Percentiles rank a stretch among this genome's conserved stretches.
Evolutionary conservation across 2,888 invertebrate species (phyloP).

Genomic region (Pseudolycoriella hygida): DNA sequence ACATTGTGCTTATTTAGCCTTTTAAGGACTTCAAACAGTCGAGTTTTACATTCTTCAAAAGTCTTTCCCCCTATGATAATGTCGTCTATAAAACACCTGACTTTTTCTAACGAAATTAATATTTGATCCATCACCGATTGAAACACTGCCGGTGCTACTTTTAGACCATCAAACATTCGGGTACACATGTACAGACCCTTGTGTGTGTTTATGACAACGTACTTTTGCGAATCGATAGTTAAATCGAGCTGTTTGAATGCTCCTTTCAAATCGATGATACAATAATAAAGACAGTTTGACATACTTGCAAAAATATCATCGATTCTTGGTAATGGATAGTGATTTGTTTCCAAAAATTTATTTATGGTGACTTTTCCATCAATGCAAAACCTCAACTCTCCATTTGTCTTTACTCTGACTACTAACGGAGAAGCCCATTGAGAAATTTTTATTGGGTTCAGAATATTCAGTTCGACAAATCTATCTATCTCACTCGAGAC

Average conservation of each 20-base stretch:
- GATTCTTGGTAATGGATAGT: no score
- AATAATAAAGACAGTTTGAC: slow-evolving; percentile 12
- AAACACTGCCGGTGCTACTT: slow-evolving; percentile 1
- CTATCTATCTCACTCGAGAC: background rate
- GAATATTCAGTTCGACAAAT: background rate
- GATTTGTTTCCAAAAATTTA: no score
- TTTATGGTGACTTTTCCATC: no score
- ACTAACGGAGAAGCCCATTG: slow-evolving; percentile 10
- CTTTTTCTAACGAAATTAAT: slow-evolving; percentile 1
- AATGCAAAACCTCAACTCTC: slow-evolving; percentile 8
- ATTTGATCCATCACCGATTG: slow-evolving; percentile 8
- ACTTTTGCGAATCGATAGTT: background rate
- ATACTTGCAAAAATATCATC: slow-evolving; percentile 6
- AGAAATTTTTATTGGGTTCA: background rate
- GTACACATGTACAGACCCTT: background rate
- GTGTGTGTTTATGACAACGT: background rate
- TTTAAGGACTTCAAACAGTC: slow-evolving; percentile 7
- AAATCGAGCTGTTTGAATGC: background rate
- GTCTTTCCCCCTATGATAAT: slow-evolving; percentile 7
- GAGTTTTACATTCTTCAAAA: slow-evolving; percentile 6
- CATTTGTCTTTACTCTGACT: slow-evolving; percentile 7
- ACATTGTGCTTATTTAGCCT: slow-evolving; percentile 5
- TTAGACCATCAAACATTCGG: background rate
- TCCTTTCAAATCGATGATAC: no score
- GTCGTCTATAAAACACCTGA: slow-evolving; percentile 9